Evolutionary conservation across 2,113 vertebrate species (phyloP), one percentile per base, ranked within the genome.

Genomic region (Nematolebias whitei): DNA sequence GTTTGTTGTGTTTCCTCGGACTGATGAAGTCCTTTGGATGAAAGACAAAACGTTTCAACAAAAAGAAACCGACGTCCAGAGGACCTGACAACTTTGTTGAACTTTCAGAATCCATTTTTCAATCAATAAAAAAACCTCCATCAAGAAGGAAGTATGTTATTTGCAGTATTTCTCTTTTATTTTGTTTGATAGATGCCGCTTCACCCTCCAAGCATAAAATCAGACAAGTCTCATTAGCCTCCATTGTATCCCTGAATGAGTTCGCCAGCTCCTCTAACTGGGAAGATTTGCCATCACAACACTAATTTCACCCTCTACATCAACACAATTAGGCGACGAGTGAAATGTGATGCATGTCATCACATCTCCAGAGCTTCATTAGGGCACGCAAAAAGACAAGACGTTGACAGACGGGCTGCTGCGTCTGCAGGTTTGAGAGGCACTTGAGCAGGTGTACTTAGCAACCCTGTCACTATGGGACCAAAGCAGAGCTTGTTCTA

Each of bases 261-360:
- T 69, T 51, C 15, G 44, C 72, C 64, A 78, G 82, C 85, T 86
- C 84, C 76, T 63, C 78, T 73, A 69, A 14, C 76, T 19, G 62
- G 75, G 68, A 73, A 69, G 79, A 80, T 82, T 71, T 83, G 85
- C 66, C 67, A 71, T 70, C 67, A 62, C 48, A 63, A 68, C 75
- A 49, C 71, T 45, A 55, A 76, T 66, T 84, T 74, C 81, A 61
- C 68, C 56, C 54, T 74, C 61, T 18, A 19, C 70, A 78, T 82
- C 69, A 74, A 82, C 83, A 80, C 76, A 88, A 87, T 87, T 74
- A 87, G 78, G 81, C 54, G 57, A 63, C 35, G 83, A 85, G 78
- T 67, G 78, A 88, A 80, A 88, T 48, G 72, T 15, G 72, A 76
- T 71, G 74, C 80, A 52, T 68, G 79, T 75, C 44, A 52, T 75